These are phyloP conservation scores for Drosophila sordidula DNA, from an alignment of 2,888 invertebrate species.

Conservation along the genomic window DNA sequence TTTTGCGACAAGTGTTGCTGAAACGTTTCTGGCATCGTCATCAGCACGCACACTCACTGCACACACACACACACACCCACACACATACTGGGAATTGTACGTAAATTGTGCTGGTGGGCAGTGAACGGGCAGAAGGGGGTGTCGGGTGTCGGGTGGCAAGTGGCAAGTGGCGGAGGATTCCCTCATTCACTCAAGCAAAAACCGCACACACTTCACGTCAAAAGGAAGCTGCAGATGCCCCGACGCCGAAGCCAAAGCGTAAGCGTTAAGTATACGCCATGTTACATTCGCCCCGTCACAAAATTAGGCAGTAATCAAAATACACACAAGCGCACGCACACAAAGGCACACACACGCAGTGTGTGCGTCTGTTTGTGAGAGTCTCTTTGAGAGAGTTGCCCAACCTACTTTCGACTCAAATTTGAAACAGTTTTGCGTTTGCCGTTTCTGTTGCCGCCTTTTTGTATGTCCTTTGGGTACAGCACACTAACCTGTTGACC, in stretches of 20 bases:
- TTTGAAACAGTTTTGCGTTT: constrained; percentile 73
- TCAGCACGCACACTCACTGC: constrained; percentile 59
- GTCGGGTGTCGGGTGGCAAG: constrained; percentile 1
- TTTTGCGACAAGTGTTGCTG: constrained; percentile 78
- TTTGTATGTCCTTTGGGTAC: constrained; percentile 75
- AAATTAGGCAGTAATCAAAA: constrained; percentile 81
- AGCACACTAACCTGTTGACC: constrained; percentile 79
- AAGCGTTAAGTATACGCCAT: constrained; percentile 71
- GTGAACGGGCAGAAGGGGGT: constrained; percentile 9
- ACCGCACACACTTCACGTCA: constrained; percentile 67
- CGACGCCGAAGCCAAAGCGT: constrained; percentile 38
- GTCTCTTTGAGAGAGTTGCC: constrained; percentile 51
- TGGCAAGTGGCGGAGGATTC: constrained; percentile 35
- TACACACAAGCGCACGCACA: constrained; percentile 45
- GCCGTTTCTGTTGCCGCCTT: constrained; percentile 46
- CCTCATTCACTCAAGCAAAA: constrained; percentile 73
- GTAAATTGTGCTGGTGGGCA: constrained; percentile 65
- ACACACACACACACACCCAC: constrained; percentile 13
- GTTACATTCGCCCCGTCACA: constrained; percentile 65
- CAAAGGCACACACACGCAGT: constrained; percentile 14
- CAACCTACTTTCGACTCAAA: constrained; percentile 68
- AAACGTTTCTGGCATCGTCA: constrained; percentile 68
- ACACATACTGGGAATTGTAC: constrained; percentile 61
- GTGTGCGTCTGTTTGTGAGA: constrained; percentile 20
- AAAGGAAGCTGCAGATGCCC: constrained; percentile 60